Evolutionary conservation across 2,888 invertebrate species (phyloP).

Genomic region (Acholoe squamosa): DNA sequence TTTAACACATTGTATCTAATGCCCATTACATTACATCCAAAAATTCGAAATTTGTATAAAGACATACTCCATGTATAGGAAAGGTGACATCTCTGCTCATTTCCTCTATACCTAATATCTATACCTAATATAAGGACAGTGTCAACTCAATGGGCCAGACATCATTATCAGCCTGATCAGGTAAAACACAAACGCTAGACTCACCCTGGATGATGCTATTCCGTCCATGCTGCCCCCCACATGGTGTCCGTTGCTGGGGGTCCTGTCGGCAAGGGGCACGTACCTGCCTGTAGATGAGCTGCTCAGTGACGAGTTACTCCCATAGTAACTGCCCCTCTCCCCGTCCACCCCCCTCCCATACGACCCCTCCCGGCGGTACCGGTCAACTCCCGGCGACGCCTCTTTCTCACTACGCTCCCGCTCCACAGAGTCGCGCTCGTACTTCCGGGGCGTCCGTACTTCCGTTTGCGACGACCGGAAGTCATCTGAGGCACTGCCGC

Average conservation of each 20-base stretch:
- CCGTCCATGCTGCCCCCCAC: background rate
- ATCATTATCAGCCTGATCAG: too few species aligned
- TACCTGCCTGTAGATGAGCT: background rate
- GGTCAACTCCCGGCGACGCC: background rate
- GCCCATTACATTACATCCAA: too few species aligned
- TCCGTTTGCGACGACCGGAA: background rate
- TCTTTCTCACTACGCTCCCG: background rate
- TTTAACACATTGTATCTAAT: too few species aligned
- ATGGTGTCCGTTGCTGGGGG: constrained; percentile 2
- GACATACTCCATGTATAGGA: too few species aligned
- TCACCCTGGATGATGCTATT: constrained; percentile 22
- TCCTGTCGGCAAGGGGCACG: constrained; percentile 17
- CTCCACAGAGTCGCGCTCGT: background rate
- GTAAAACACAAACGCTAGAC: background rate
- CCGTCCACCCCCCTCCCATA: background rate
- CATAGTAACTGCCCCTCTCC: constrained; percentile 8
- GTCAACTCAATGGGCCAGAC: too few species aligned
- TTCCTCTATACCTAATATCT: too few species aligned
- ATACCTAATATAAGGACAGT: too few species aligned
- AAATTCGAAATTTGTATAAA: too few species aligned
- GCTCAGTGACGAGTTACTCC: constrained; percentile 27
- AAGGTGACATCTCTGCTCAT: too few species aligned
- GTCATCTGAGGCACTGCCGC: background rate
- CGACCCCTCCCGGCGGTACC: constrained; percentile 42
- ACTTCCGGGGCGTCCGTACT: constrained; percentile 16